Evolutionary conservation across 1,140 invertebrate species (phyloP), one percentile per base, ranked within the genome.

Genomic region (Formica selysi): DNA sequence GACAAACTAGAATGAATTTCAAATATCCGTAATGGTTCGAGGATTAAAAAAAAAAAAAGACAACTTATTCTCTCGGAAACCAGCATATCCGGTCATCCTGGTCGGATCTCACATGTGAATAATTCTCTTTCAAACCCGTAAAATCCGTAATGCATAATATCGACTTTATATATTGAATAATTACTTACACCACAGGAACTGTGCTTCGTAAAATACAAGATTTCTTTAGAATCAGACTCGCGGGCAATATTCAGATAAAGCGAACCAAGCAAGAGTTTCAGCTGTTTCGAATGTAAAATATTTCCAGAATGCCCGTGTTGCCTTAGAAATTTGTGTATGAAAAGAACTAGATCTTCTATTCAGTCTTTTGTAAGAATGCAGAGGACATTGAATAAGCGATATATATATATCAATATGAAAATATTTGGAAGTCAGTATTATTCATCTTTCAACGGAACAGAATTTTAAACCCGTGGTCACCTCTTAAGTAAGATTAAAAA

Each of bases 1-100:
- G 64, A 68, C 76, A 29, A 79, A 79, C 76, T 68, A 68, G 54
- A 79, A 79, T 79, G 76, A 79, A 79, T 79, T 79, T 79, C 64
- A 68, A 67, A 68, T 32, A 79, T 7, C 8, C 19, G 61, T 16
- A 22, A 59, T n/a, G 29, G 57, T 44, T 29, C 29, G 41, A 19
- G 41, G 32, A 48, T 19, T 22, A 1, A 22, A 36, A 65, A n/a
- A 36, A 65, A 16, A 36, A 64, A 13, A 48, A 44, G 13, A 8
- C 0, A 7, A 26, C 10, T 32, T 54, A 19, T 44, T 76, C 76
- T 65, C 16, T 67, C 19, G 41, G 8, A 54, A 65, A 68, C 41
- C 44, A 19, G 10, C 32, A 67, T 10, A 36, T 44, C 36, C 26
- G 22, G 59, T 76, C 6, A 44, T 62, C 7, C 11, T 29, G n/a